Conservation (phyloP, 2,113 vertebrate species). For the Elephas maximus region DNA sequence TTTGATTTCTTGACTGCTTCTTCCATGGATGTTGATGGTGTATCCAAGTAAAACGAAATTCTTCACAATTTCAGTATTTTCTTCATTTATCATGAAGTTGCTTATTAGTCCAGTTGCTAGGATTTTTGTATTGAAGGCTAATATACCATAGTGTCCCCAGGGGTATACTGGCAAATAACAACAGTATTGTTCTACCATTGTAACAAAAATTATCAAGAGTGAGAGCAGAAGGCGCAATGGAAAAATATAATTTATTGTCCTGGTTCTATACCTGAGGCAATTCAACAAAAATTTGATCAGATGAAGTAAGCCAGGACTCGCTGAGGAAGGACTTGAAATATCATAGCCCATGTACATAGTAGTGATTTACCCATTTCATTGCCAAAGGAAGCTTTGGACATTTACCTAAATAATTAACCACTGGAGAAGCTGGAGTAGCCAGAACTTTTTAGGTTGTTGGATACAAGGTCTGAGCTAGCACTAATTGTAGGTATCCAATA, state of each 20-base stretch:
- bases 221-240: neutral
- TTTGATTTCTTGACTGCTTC: too few species aligned
- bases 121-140: neutral
- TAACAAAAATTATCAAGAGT: neutral
- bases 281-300: neutral
- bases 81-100: too few species aligned
- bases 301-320: neutral
- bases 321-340: neutral
- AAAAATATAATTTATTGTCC: neutral
- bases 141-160: neutral
- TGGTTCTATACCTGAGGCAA: neutral
- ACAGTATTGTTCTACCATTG: neutral
- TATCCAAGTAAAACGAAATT: too few species aligned
- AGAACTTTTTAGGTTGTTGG: neutral
- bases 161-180: neutral
- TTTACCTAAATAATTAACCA: neutral
- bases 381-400: neutral
- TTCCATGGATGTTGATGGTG: too few species aligned
- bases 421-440: neutral
- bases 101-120: too few species aligned
- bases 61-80: too few species aligned
- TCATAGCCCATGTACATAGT: neutral
- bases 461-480: neutral
- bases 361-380: neutral
- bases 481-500: neutral